phyloP scores from a whole-genome alignment of 2,888 invertebrate species.

The Sinotaia quadrata region DNA sequence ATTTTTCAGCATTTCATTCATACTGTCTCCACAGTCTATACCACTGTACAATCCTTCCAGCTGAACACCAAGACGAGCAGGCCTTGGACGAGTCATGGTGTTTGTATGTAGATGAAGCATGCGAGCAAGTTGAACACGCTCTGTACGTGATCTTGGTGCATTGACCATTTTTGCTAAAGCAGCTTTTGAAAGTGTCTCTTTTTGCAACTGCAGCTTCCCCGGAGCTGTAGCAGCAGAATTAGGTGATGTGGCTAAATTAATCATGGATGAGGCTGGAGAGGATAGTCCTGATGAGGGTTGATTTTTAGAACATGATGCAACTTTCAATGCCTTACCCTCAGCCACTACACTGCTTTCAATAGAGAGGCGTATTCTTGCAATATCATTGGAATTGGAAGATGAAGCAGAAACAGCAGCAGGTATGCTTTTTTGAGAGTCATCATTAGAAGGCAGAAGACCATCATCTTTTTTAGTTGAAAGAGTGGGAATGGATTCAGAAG shows the following conservation, averaged over 20 bases:
- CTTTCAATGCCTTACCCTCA: constrained; percentile 1
- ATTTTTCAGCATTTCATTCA: constrained; percentile 30
- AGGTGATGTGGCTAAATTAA: neutral
- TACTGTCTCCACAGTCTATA: constrained; percentile 29
- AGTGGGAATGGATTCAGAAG: neutral
- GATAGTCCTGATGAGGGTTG: neutral
- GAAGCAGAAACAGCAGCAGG: no score
- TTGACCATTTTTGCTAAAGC: constrained; percentile 60
- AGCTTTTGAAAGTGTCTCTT: constrained; percentile 33
- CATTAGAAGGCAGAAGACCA: no score
- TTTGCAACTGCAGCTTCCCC: constrained; percentile 8
- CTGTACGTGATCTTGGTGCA: constrained; percentile 59
- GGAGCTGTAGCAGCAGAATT: neutral
- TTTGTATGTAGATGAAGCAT: constrained; percentile 53
- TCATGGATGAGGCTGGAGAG: neutral
- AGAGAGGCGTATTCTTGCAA: constrained; percentile 36
- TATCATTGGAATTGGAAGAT: constrained; percentile 12
- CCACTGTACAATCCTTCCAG: constrained; percentile 46
- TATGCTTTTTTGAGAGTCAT: no score
- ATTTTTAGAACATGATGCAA: neutral
- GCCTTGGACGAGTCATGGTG: constrained; percentile 45
- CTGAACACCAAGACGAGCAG: constrained; percentile 51
- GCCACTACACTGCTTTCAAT: constrained; percentile 47
- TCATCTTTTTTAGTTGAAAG: no score
- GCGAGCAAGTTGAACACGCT: constrained; percentile 52